These are phyloP conservation scores for Otolemur garnettii DNA, from an alignment of 2,113 vertebrate genomes.

Conservation along the genomic window DNA sequence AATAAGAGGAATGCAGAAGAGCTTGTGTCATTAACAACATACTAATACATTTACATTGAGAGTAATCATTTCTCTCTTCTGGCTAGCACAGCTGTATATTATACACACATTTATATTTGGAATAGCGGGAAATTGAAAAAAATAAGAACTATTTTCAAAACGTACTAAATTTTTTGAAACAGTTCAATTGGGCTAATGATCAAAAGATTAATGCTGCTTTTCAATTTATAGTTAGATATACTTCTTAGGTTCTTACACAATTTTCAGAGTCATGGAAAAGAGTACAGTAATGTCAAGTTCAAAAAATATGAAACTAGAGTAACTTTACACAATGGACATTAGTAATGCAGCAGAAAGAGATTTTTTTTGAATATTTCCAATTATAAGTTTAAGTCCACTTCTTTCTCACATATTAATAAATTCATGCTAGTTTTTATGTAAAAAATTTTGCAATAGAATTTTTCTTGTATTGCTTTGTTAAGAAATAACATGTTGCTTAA, in stretches of 20 bases:
- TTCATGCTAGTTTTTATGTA: background rate
- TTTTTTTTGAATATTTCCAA: background rate
- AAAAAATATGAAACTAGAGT: background rate
- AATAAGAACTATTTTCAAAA: background rate
- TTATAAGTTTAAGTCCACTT: background rate
- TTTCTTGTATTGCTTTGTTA: background rate
- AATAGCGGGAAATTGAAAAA: background rate
- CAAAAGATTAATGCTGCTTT: background rate
- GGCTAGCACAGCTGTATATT: background rate
- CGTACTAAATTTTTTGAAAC: background rate
- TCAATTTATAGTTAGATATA: background rate
- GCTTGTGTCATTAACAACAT: background rate
- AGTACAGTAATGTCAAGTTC: background rate
- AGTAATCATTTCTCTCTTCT: background rate
- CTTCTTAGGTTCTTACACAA: background rate
- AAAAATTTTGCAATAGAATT: background rate
- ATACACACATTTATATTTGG: background rate
- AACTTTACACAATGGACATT: background rate
- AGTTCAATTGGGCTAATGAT: background rate
- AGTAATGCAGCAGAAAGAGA: background rate
- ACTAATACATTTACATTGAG: background rate
- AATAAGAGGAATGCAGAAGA: background rate
- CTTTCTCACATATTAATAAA: background rate
- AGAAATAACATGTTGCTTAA: background rate
- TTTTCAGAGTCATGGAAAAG: background rate